Conservation (phyloP, 1,140 invertebrate genomes). For the Scaptodrosophila lebanonensis region DNA sequence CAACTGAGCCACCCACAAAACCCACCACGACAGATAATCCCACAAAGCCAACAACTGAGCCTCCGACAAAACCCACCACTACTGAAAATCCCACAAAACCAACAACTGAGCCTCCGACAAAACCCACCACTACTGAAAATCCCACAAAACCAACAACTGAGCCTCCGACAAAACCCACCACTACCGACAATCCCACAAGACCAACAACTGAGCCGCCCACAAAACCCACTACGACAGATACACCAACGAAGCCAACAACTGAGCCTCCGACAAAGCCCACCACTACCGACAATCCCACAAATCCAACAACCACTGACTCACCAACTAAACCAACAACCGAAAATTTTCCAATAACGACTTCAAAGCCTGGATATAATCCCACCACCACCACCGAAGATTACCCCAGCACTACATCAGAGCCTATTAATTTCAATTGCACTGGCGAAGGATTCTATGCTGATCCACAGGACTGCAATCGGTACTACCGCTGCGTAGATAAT, state of each 20-base stretch:
- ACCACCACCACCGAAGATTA: slow-evolving; percentile 42
- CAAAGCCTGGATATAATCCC: slow-evolving; percentile 23
- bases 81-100: slow-evolving; percentile 25
- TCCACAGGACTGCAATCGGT: slow-evolving; percentile 81
- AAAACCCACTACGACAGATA: slow-evolving; percentile 12
- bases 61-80: slow-evolving; percentile 18
- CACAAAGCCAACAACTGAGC: slow-evolving; percentile 21
- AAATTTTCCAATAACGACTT: slow-evolving; percentile 29
- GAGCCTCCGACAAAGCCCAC: slow-evolving; percentile 17
- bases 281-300: slow-evolving; percentile 8
- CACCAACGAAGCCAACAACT: slow-evolving; percentile 9
- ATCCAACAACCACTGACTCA: slow-evolving; percentile 14
- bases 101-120: slow-evolving; percentile 5
- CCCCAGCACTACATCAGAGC: slow-evolving; percentile 36
- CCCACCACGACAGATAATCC: slow-evolving; percentile 29
- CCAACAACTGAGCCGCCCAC: slow-evolving; percentile 27
- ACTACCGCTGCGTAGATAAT: slow-evolving; percentile 82
- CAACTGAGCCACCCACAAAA: slow-evolving; percentile 16
- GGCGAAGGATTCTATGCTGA: slow-evolving; percentile 58
- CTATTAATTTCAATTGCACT: slow-evolving; percentile 49
- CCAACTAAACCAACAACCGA: slow-evolving; percentile 19
- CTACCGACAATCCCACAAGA: slow-evolving; percentile 2
- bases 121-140: slow-evolving; percentile 8
- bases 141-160: slow-evolving; percentile 6
- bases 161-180: slow-evolving; percentile 25